Evolutionary conservation across 2,888 invertebrate genomes (phyloP).

Genomic region (Lagria hirta): DNA sequence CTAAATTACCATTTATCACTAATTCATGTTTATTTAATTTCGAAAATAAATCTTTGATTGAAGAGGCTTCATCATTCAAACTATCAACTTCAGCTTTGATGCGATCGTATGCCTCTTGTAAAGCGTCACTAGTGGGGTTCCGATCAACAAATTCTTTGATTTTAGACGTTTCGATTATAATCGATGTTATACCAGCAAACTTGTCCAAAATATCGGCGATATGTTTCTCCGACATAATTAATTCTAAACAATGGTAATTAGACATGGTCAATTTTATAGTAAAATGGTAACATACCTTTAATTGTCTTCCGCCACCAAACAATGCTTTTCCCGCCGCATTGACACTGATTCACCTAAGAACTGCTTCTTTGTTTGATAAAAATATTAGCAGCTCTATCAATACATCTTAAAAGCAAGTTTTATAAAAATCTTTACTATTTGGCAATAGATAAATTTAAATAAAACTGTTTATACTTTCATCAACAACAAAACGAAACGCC

Average conservation of each 20-base stretch:
- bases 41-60: slow-evolving; percentile 31
- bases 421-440: no score
- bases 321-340: background rate
- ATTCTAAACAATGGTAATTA: no score
- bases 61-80: slow-evolving; percentile 23
- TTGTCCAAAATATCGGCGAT: slow-evolving; percentile 9
- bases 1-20: no score
- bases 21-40: no score
- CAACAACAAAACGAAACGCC: no score
- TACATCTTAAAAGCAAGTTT: no score
- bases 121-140: background rate
- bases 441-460: no score
- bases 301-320: slow-evolving; percentile 6
- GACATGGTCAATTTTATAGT: background rate
- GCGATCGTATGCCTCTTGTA: slow-evolving; percentile 25
- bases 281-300: background rate
- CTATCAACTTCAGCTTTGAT: slow-evolving; percentile 31
- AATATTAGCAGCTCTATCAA: no score
- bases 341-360: background rate
- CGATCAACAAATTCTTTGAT: slow-evolving; percentile 13
- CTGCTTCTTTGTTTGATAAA: background rate
- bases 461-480: no score
- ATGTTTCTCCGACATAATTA: slow-evolving; percentile 13
- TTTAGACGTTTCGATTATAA: slow-evolving; percentile 17
- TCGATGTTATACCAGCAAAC: slow-evolving; percentile 11